phyloP scores from a whole-genome alignment of 1,140 invertebrate species.

The Drosophila bocqueti region DNA sequence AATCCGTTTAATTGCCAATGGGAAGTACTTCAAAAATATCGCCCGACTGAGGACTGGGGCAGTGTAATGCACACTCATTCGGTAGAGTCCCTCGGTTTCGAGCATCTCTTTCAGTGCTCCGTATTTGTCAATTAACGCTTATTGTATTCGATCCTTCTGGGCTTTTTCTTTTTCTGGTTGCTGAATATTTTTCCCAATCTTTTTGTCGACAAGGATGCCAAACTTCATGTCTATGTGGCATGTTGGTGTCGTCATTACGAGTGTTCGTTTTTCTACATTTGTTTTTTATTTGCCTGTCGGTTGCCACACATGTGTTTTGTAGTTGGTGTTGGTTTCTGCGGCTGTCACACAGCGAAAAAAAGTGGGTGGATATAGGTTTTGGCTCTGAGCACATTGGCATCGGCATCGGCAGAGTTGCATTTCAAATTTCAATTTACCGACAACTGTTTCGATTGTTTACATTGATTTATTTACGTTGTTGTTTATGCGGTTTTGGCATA shows the following conservation, averaged over 20 bases:
- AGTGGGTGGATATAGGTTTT: constrained; percentile 11
- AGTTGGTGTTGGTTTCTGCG: constrained; percentile 25
- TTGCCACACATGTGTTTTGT: constrained; percentile 38
- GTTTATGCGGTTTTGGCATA: constrained; percentile 75
- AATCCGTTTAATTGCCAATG: constrained; percentile 33
- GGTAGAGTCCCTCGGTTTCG: not conserved
- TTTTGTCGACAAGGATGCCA: constrained; percentile 23
- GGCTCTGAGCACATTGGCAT: constrained; percentile 15
- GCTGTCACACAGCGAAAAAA: constrained; percentile 35
- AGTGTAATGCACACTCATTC: constrained; percentile 22
- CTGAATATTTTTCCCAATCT: constrained; percentile 6
- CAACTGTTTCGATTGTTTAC: constrained; percentile 83
- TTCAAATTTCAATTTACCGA: constrained; percentile 83
- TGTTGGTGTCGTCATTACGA: constrained; percentile 13
- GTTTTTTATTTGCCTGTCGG: constrained; percentile 13
- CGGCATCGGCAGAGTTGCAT: constrained; percentile 60
- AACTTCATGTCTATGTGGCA: constrained; percentile 25
- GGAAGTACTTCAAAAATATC: constrained; percentile 10
- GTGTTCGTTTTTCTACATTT: constrained; percentile 16
- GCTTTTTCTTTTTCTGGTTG: not conserved
- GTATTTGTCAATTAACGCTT: constrained; percentile 73
- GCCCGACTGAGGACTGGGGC: not conserved
- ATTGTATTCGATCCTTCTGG: constrained; percentile 29
- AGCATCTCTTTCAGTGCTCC: not conserved
- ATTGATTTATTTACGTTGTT: constrained; percentile 82